Conservation (phyloP, 2,888 invertebrate genomes). For the Silvanus unidentatus region DNA sequence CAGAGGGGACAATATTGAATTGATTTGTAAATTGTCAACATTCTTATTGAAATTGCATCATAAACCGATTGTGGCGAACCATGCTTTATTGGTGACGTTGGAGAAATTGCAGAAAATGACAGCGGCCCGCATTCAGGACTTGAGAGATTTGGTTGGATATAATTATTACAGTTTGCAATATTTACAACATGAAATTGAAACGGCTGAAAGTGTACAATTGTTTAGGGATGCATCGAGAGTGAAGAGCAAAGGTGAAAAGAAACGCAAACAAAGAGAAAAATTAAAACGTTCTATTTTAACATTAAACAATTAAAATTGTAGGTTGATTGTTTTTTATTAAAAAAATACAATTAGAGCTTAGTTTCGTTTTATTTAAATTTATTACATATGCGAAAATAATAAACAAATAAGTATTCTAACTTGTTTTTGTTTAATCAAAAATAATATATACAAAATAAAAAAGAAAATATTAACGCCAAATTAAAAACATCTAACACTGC, state of each 20-base stretch:
- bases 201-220: slow-evolving; percentile 65
- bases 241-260: slow-evolving; percentile 59
- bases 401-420: slow-evolving; percentile 45
- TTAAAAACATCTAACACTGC: slow-evolving; percentile 33
- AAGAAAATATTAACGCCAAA: slow-evolving; percentile 38
- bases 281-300: slow-evolving; percentile 56
- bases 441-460: slow-evolving; percentile 36
- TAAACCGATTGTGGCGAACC: slow-evolving; percentile 70
- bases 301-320: slow-evolving; percentile 15
- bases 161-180: slow-evolving; percentile 78
- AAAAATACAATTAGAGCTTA: slow-evolving; percentile 20
- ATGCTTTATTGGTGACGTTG: slow-evolving; percentile 59
- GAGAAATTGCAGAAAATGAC: slow-evolving; percentile 57
- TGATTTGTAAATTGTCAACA: slow-evolving; percentile 68
- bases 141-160: slow-evolving; percentile 73
- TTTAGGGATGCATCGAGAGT: slow-evolving; percentile 70
- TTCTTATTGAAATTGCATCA: slow-evolving; percentile 74
- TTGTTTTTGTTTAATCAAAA: slow-evolving; percentile 36
- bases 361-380: slow-evolving; percentile 36
- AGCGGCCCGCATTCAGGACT: slow-evolving; percentile 51
- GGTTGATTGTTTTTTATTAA: neutral
- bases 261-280: slow-evolving; percentile 56
- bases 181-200: slow-evolving; percentile 69
- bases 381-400: slow-evolving; percentile 43
- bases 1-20: slow-evolving; percentile 67